A percentile compares a stretch with the other conserved stretches of the same genome.
These are phyloP conservation scores for Ctenicera cuprea DNA, from an alignment of 2,888 invertebrate species.

Conservation along the genomic window DNA sequence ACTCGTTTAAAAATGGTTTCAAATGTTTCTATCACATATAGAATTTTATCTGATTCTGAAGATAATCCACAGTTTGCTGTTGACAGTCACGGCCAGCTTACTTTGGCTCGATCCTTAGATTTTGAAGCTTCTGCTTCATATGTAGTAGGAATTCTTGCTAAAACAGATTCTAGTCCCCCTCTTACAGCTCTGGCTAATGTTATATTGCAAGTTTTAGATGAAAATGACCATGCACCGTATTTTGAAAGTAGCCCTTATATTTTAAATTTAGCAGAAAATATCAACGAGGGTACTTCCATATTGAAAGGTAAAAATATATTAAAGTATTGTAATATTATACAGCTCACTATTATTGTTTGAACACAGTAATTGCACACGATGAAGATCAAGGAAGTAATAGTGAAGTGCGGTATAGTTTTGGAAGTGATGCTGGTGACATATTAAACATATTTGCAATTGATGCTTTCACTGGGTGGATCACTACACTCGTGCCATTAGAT, in stretches of 20 bases:
- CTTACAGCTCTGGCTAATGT: slow-evolving; percentile 83
- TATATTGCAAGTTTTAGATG: slow-evolving; percentile 87
- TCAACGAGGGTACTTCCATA: slow-evolving; percentile 85
- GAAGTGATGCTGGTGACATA: slow-evolving; percentile 78
- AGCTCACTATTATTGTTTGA: too few species aligned
- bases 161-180: slow-evolving; percentile 83
- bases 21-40: slow-evolving; percentile 78
- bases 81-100: slow-evolving; percentile 84
- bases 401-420: slow-evolving; percentile 88
- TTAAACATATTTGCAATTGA: slow-evolving; percentile 89
- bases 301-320: slow-evolving; percentile 76
- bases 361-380: slow-evolving; percentile 79
- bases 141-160: slow-evolving; percentile 82
- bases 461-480: slow-evolving; percentile 91
- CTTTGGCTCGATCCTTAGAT: slow-evolving; percentile 84
- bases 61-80: slow-evolving; percentile 82
- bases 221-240: slow-evolving; percentile 91
- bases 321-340: slow-evolving; percentile 76
- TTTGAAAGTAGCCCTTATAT: slow-evolving; percentile 91
- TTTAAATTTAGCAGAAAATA: slow-evolving; percentile 87
- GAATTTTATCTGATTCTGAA: slow-evolving; percentile 78
- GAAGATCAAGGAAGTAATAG: slow-evolving; percentile 88
- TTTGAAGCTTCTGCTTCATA: slow-evolving; percentile 83
- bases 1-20: slow-evolving; percentile 81
- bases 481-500: slow-evolving; percentile 83